Base-by-base conservation (phyloP, 2,888 invertebrate species). In the Melitaea athalia region DNA sequence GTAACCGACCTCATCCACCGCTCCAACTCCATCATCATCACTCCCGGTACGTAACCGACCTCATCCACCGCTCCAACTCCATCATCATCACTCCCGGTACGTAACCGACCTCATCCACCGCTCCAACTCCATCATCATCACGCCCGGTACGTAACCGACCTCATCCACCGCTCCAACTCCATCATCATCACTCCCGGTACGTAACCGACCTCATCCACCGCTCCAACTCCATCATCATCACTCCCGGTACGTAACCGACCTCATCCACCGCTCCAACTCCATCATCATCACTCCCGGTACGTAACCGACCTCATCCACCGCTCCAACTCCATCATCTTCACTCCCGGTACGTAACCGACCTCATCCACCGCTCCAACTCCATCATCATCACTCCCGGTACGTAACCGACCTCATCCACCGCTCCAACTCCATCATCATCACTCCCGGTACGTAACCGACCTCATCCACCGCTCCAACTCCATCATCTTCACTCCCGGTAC, bases 31-130 rank as follows among this genome's bases (percentile, higher is more conserved):
- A 97, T 98, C 78, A 97, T 98, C 79, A 98, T 98, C 75, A 97
- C 97, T 17, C 98, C 98, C 60, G 96, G 95, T 94, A 74, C 67
- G 95, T 96, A 0, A 95, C 95, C 0, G 97, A 97, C 57, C 93
- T 96, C 86, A 96, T 98, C 70, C 89, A 94, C 63, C 95, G 96
- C 77, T 95, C 98, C 3, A 94, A 95, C 77, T 96, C 96, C 85
- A 97, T 98, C 78, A 97, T 98, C 79, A 98, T 98, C 75, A 97
- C 97, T 17, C 98, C 98, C 60, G 96, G 95, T 94, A 74, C 67
- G 95, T 96, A 0, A 95, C 95, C 0, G 97, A 97, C 57, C 93
- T 96, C 86, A 96, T 98, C 70, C 89, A 94, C 63, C 95, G 96
- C 77, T 95, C 98, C 3, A 94, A 95, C 77, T 96, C 96, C 85